A percentile compares a stretch with the other conserved stretches of the same genome.
phyloP scores from a whole-genome alignment of 1,140 invertebrate species.

The Asbolus verrucosus region DNA sequence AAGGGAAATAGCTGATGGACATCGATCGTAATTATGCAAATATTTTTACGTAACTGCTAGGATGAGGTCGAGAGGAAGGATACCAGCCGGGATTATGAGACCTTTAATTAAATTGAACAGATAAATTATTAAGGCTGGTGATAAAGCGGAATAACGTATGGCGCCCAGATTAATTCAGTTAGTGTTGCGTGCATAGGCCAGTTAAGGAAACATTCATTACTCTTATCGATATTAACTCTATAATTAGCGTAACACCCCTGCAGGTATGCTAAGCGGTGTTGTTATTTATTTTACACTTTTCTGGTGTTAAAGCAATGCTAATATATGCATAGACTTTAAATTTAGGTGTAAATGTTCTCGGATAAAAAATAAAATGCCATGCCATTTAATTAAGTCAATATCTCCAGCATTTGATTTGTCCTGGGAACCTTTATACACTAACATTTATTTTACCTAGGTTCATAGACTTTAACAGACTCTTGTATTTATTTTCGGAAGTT shows the following conservation, averaged over 20 bases:
- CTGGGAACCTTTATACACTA: too few species aligned
- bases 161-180: constrained; percentile 37
- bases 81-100: constrained; percentile 4
- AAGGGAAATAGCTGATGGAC: constrained; percentile 27
- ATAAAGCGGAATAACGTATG: constrained; percentile 41
- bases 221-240: constrained; percentile 41
- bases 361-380: too few species aligned
- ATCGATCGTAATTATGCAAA: constrained; percentile 36
- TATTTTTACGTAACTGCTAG: constrained; percentile 26
- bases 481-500: too few species aligned
- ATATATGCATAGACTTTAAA: too few species aligned
- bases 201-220: constrained; percentile 47
- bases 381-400: too few species aligned
- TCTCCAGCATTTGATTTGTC: too few species aligned
- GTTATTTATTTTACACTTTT: neutral
- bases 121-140: constrained; percentile 38
- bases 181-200: constrained; percentile 38
- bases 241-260: constrained; percentile 39
- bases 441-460: too few species aligned
- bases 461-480: too few species aligned
- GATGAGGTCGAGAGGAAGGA: neutral
- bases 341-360: too few species aligned
- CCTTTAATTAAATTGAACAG: constrained; percentile 45
- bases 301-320: too few species aligned
- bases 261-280: neutral